Percentiles rank a stretch among this genome's conserved stretches.
Evolutionary conservation across 2,888 invertebrate species (phyloP).

Genomic region (Hirtodrosophila cameraria): DNA sequence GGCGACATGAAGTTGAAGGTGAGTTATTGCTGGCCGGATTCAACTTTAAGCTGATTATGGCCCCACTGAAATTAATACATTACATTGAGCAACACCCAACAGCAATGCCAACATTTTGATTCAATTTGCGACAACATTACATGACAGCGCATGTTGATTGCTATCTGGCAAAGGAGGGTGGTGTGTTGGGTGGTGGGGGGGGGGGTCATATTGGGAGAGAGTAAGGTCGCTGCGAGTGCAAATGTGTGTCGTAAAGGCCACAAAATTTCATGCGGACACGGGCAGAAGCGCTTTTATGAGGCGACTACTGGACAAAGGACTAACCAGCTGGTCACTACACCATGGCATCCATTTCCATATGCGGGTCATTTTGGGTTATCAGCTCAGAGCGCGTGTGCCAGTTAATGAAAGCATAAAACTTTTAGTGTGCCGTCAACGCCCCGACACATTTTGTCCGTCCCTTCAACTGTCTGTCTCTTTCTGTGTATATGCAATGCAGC

Average conservation of each 20-base stretch:
- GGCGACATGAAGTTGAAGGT: constrained; percentile 94
- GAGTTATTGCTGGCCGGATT: constrained; percentile 59
- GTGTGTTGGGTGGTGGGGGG: neutral
- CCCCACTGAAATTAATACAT: constrained; percentile 64
- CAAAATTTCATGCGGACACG: constrained; percentile 66
- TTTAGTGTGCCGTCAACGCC: constrained; percentile 63
- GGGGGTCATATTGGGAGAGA: too few species aligned
- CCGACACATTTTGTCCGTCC: constrained; percentile 11
- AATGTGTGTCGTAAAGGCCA: constrained; percentile 73
- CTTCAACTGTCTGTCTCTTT: neutral
- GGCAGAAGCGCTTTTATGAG: constrained; percentile 57
- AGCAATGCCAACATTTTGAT: constrained; percentile 56
- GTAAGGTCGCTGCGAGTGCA: constrained; percentile 34
- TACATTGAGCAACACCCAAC: constrained; percentile 33
- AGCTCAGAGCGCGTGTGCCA: constrained; percentile 44
- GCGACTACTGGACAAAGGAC: constrained; percentile 17
- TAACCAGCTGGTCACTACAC: constrained; percentile 4
- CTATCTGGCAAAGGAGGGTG: constrained; percentile 40
- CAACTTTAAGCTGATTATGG: constrained; percentile 65
- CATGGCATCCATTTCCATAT: constrained; percentile 33
- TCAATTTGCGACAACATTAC: constrained; percentile 74
- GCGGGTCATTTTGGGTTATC: constrained; percentile 64
- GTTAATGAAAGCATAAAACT: constrained; percentile 78
- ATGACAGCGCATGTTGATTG: constrained; percentile 72
- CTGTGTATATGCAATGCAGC: too few species aligned